Base-by-base conservation (phyloP, 2,797 vertebrate species). In the Anniella stebbinsi region DNA sequence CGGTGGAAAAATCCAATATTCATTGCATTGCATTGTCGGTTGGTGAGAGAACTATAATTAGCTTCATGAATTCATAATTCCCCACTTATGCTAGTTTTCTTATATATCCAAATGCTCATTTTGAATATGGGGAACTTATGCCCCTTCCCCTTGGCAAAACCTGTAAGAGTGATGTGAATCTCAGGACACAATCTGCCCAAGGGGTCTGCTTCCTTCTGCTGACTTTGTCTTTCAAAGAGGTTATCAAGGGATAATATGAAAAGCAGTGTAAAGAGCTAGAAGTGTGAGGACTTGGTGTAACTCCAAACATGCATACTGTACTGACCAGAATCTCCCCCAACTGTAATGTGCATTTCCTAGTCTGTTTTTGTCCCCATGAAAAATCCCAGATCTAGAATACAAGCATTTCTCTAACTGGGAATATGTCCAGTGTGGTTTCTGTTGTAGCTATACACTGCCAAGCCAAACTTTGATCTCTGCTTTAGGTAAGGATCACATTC, bases 21-120 rank as follows among this genome's bases (percentile, higher is more conserved):
- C 66, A 66, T 63, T 84, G 54, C 45, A 41, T 63, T 84, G 28
- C 18, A 69, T 54, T 78, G 82, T 41, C 28, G 36, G 48, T n/a
- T 21, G 54, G 36, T 13, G 69, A 75, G 21, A 89, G 70, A 75
- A 63, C 80, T 83, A 88, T 88, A 88, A 83, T 63, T 88, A 88
- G 75, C 63, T 69, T 70, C 76, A 89, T 89, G 63, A 89, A 85
- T 85, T 85, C 48, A 84, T 85, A 69, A 89, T 89, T 67, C 33
- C 30, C 48, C 25, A 36, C 15, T 85, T 85, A 33, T 57, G 38
- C 4, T 2, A 69, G n/a, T 54, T 51, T 72, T 88, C 25, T 72
- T 81, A 77, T 18, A 57, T 33, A 38, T 69, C 83, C 73, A 75
- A 75, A n/a, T 36, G 33, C 41, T 83, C 12, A 48, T 77, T 84